These are phyloP conservation scores for Eudasyphora cyanicolor DNA, from an alignment of 2,888 invertebrate genomes.

Conservation along the genomic window DNA sequence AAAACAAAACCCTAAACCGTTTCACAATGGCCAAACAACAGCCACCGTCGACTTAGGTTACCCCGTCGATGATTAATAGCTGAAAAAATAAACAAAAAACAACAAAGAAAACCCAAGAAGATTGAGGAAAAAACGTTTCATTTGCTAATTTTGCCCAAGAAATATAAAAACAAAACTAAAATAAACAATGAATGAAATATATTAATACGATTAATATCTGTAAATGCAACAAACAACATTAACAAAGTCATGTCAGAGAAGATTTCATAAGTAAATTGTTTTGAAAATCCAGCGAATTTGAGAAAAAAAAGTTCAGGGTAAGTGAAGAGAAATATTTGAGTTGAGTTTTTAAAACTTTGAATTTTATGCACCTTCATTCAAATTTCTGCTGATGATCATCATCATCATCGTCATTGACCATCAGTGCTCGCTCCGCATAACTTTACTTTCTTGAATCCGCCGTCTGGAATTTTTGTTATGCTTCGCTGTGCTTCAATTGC, in stretches of 20 bases:
- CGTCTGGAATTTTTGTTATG: background rate
- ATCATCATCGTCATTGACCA: conserved; percentile 5
- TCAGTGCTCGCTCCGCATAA: background rate
- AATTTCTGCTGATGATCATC: background rate
- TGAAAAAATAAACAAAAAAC: background rate
- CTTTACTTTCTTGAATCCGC: background rate
- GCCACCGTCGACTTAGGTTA: background rate
- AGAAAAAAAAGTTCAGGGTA: background rate
- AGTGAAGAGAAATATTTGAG: background rate
- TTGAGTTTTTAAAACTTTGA: too few species aligned
- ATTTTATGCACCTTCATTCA: background rate
- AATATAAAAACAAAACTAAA: background rate
- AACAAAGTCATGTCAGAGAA: background rate
- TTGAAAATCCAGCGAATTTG: background rate
- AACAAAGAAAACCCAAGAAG: background rate
- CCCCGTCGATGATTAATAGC: background rate
- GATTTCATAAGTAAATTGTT: background rate
- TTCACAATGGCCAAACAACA: background rate
- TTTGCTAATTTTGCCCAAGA: background rate
- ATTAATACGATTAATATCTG: background rate
- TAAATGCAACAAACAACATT: background rate
- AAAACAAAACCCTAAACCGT: background rate
- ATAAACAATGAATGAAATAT: background rate
- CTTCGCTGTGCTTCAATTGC: conserved; percentile 22
- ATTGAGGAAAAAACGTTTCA: background rate